These are phyloP conservation scores for Nicator chloris DNA, from an alignment of 2,113 vertebrate species.

Conservation along the genomic window DNA sequence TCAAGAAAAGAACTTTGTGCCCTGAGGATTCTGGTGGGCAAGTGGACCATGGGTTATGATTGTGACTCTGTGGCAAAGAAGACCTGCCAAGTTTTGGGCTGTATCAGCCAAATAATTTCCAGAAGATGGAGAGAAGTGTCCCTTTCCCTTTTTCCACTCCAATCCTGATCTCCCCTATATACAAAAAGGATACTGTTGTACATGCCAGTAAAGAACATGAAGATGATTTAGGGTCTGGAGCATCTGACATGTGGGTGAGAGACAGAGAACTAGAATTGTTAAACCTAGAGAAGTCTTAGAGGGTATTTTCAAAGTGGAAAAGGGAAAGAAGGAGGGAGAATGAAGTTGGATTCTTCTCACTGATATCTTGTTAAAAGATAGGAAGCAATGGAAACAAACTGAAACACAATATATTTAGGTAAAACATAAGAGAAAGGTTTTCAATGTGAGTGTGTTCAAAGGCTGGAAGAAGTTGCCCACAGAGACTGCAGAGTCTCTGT, in stretches of 20 bases:
- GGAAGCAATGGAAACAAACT: neutral
- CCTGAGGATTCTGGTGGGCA: neutral
- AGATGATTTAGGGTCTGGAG: neutral
- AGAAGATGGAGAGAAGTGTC: neutral
- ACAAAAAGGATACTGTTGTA: neutral
- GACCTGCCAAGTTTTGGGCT: neutral
- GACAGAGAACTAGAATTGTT: neutral
- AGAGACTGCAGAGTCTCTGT: neutral
- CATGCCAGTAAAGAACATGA: neutral
- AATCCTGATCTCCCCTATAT: no score
- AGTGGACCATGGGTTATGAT: neutral
- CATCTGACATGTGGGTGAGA: neutral
- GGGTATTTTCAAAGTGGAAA: neutral
- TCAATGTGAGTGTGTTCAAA: neutral
- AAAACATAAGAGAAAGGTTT: neutral
- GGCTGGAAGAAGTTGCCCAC: neutral
- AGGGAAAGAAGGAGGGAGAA: neutral
- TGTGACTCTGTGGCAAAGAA: neutral
- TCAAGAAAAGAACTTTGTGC: neutral
- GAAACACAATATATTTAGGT: neutral
- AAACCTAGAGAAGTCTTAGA: neutral
- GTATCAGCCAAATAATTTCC: neutral
- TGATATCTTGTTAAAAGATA: neutral
- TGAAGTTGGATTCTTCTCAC: neutral
- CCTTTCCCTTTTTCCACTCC: neutral